A percentile compares a stretch with the other conserved stretches of the same genome.
Conservation (phyloP, 2,113 vertebrate genomes). For the Platysternon megacephalum region DNA sequence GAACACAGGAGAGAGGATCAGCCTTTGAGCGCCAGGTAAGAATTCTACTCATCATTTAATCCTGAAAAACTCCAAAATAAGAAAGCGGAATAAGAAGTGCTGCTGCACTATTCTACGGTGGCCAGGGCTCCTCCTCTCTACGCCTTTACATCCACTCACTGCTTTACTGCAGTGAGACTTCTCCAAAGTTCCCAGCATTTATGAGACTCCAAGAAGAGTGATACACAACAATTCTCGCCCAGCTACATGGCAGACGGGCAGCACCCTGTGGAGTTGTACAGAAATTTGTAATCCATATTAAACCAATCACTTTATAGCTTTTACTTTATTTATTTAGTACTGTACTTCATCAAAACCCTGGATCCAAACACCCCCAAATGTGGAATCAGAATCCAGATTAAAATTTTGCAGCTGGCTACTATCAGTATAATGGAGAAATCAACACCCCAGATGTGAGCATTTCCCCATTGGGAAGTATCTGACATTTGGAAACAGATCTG, state of each 20-base stretch:
- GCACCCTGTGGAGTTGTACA: neutral
- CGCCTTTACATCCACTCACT: neutral
- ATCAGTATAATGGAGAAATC: neutral
- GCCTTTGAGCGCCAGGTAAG: neutral
- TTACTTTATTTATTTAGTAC: neutral
- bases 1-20: neutral
- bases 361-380: neutral
- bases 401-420: neutral
- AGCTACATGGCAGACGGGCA: neutral
- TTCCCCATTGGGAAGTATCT: neutral
- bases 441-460: neutral
- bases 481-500: neutral
- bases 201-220: neutral
- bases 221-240: neutral
- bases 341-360: neutral
- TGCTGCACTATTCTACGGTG: neutral
- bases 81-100: neutral
- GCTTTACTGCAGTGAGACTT: neutral
- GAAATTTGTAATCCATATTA: neutral
- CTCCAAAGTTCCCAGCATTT: neutral
- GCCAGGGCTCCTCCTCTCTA: neutral
- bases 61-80: neutral
- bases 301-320: neutral
- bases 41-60: neutral
- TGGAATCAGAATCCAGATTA: neutral